Base-by-base conservation (phyloP, 2,888 invertebrate species). In the Aspidiotus rigidus region DNA sequence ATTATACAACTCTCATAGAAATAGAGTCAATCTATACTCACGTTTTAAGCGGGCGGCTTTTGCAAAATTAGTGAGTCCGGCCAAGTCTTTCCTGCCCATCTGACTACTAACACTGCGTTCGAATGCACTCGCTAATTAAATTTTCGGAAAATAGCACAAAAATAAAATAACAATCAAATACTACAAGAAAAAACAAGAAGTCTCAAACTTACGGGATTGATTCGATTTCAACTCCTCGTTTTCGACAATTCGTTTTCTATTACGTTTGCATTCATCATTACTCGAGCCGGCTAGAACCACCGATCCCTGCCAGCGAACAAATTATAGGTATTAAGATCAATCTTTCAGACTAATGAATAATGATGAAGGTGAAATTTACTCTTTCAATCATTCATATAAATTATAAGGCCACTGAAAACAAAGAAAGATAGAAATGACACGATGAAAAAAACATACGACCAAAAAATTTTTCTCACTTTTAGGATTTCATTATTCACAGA, bases 41-140 rank as follows among this genome's bases (percentile, higher is more conserved):
- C 79, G 76, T 75, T 77, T 74, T n/a, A 73, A 70, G 73, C 78
- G 75, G 42, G 74, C 74, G 69, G 76, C 74, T 49, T 75, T 73
- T n/a, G 78, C 77, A 73, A 77, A 80, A 72, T 77, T 76, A 11
- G 75, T 74, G 72, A 80, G 79, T 15, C 74, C 76, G 40, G 74
- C 71, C 72, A 75, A 72, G 28, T 76, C 74, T 66, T 74, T 74
- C 40, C 72, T 71, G 7, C 75, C 77, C 75, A 76, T 75, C 72
- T 76, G 76, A 70, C 75, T 76, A 70, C 75, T 74, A 10, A 75
- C 75, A 74, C 75, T 75, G 13, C 73, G 72, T 16, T 73, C 70
- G 13, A 69, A 62, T 39, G 56, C 41, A 69, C 28, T 40, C 40
- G 44, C 28, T 28, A 5, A 28, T 28, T 28, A 5, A 28, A 28